Base-by-base conservation (phyloP, 2,888 invertebrate genomes). In the Scaptomyza parva region DNA sequence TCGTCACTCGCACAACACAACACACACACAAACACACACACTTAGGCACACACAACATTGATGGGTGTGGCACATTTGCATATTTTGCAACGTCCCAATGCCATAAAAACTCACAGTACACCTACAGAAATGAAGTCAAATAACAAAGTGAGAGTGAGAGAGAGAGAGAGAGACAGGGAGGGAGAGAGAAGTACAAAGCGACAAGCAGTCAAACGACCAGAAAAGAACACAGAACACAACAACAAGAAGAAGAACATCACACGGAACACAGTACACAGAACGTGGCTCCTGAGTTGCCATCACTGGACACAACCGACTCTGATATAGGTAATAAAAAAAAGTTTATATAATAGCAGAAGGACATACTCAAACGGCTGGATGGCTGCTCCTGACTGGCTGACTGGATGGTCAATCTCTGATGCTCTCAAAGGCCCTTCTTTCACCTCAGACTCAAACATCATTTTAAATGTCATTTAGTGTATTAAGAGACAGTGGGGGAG, bases 311-410 rank as follows among this genome's bases (percentile, higher is more conserved):
- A 48, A 24, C 6, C 48, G 43, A 67, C 60, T 76, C 60, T 76
- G 63, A 73, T 74, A 81, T 76, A 40, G 79, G 77, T 59, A 82
- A 85, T 85, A 81, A 81, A 81, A 81, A 81, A 81, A 85, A 85
- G 68, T 82, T 78, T 79, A 67, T 65, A 74, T 63, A 78, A 67
- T 62, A 48, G 65, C 72, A 78, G 71, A 67, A 67, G 64, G 77
- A 41, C 68, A 68, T 43, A 43, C 51, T 50, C 35, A 63, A 58
- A 39, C 45, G 18, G 65, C 3, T 52, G 28, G n/a, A n/a, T n/a
- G n/a, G n/a, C n/a, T n/a, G n/a, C n/a, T n/a, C n/a, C n/a, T n/a
- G n/a, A n/a, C n/a, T n/a, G n/a, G n/a, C n/a, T n/a, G n/a, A n/a
- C n/a, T n/a, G n/a, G n/a, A n/a, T n/a, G n/a, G 35, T 12, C 52